Evolutionary conservation across 2,888 invertebrate genomes (phyloP).

Genomic region (Galeopsomyia nigrocyanea): DNA sequence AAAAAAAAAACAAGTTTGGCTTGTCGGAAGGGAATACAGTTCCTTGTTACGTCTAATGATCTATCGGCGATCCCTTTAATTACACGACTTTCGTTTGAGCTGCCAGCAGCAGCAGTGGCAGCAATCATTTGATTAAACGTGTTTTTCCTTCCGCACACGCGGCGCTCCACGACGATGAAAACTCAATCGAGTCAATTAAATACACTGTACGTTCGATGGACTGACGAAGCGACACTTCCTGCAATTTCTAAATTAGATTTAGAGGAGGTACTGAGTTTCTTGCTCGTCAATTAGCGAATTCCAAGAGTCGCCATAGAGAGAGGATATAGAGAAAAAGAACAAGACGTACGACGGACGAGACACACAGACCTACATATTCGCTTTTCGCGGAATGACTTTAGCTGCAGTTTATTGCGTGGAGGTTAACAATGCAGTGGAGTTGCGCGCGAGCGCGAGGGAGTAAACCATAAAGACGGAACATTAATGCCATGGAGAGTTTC

Average conservation of each 20-base stretch:
- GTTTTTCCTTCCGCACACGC: too few species aligned
- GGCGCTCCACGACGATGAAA: too few species aligned
- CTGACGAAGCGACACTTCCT: conserved; percentile 23
- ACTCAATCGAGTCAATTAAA: too few species aligned
- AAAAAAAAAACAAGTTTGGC: conserved; percentile 25
- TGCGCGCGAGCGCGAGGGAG: conserved; percentile 56
- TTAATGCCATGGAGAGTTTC: conserved; percentile 53
- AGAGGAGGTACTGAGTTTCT: conserved; percentile 27
- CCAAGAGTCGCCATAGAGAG: conserved; percentile 23
- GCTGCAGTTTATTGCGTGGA: conserved; percentile 38
- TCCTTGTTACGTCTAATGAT: conserved; percentile 31
- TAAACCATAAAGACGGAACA: conserved; percentile 54
- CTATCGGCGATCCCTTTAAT: too few species aligned
- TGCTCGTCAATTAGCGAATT: conserved; percentile 46
- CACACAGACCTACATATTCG: conserved; percentile 44
- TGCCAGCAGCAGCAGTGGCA: too few species aligned
- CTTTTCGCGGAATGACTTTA: conserved; percentile 61
- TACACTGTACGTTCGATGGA: too few species aligned
- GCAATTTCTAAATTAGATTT: conserved; percentile 44
- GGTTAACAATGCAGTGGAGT: conserved; percentile 63
- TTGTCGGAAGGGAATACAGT: conserved; percentile 21
- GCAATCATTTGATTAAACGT: too few species aligned
- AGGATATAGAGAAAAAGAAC: neutral
- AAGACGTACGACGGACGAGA: conserved; percentile 41
- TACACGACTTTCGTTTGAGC: too few species aligned